These are phyloP conservation scores for Caradrina clavipalpis DNA, from an alignment of 2,888 invertebrate genomes.

Conservation along the genomic window DNA sequence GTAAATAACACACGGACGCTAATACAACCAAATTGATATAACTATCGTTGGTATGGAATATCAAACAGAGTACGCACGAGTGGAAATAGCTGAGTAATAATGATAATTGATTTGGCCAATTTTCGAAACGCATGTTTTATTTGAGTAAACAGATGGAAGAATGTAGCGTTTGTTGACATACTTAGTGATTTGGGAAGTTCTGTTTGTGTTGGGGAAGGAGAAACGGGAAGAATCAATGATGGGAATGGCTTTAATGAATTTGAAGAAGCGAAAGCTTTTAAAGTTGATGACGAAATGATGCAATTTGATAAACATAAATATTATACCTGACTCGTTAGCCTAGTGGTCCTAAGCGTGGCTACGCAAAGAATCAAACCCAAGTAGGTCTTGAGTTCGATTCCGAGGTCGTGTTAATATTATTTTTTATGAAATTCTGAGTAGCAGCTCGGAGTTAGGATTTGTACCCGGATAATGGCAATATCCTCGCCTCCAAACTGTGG, in stretches of 20 bases:
- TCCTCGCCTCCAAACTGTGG: no score
- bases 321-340: no score
- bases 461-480: no score
- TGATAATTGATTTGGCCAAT: slow-evolving; percentile 80
- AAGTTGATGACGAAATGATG: not conserved
- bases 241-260: not conserved
- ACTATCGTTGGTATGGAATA: slow-evolving; percentile 77
- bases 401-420: no score
- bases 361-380: no score
- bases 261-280: not conserved
- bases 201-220: slow-evolving; percentile 13
- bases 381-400: no score
- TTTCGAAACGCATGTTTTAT: slow-evolving; percentile 70
- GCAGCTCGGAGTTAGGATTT: no score
- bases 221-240: not conserved
- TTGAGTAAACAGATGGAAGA: slow-evolving; percentile 57
- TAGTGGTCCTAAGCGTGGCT: no score
- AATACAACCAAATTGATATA: slow-evolving; percentile 83
- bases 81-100: slow-evolving; percentile 71
- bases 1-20: slow-evolving; percentile 66
- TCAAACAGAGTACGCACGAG: slow-evolving; percentile 76
- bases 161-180: slow-evolving; percentile 60
- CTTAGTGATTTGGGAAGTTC: slow-evolving; percentile 44
- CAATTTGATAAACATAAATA: not conserved
- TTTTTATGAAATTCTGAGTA: no score